Conservation (phyloP, 2,113 vertebrate genomes). For the Phyllostomus discolor region DNA sequence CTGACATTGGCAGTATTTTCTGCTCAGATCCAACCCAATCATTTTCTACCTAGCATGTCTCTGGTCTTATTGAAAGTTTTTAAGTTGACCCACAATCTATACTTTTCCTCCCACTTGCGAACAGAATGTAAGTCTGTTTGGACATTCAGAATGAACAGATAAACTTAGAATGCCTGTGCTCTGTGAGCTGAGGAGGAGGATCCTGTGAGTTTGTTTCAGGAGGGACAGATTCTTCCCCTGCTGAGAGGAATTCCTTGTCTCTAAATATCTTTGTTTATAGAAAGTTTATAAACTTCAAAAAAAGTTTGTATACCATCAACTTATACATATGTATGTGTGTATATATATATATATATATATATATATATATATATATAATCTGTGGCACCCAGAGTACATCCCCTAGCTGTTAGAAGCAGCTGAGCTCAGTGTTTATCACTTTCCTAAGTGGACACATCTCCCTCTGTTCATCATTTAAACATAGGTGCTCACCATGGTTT, state of each 20-base stretch:
- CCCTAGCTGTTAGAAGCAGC: neutral
- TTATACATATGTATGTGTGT: too few species aligned
- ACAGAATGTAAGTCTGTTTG: neutral
- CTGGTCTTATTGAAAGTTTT: neutral
- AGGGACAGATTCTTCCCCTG: neutral
- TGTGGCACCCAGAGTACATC: neutral
- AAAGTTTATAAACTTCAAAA: neutral
- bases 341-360: neutral
- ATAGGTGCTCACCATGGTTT: neutral
- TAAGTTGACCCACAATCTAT: neutral
- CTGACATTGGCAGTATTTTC: neutral
- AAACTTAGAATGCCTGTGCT: neutral
- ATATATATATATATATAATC: neutral
- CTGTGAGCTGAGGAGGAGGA: neutral
- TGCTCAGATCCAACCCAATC: neutral
- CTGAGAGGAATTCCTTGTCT: constrained; percentile 38
- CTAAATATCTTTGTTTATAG: neutral
- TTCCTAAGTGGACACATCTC: neutral
- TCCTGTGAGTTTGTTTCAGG: constrained; percentile 11
- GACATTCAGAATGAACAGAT: neutral
- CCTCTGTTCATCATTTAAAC: neutral
- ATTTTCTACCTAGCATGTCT: neutral
- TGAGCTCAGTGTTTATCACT: constrained; percentile 33
- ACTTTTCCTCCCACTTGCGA: neutral
- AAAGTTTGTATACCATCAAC: neutral